Conservation (phyloP, 2,888 invertebrate species). For the Tinea semifulvella region DNA sequence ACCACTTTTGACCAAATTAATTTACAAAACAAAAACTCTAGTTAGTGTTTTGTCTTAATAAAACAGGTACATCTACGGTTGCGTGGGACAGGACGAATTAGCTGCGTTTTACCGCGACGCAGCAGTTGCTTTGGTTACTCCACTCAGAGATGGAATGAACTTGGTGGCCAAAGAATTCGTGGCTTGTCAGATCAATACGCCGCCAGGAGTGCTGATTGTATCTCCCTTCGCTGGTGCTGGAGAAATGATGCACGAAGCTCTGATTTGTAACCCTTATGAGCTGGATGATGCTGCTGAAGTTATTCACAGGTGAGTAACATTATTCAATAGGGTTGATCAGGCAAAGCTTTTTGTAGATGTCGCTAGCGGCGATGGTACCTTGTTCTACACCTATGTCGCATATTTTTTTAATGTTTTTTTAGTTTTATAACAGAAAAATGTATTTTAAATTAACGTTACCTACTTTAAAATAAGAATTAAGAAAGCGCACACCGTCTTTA, state of each 20-base stretch:
- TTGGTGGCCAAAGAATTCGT: conserved; percentile 93
- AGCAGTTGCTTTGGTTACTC: conserved; percentile 87
- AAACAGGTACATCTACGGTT: conserved; percentile 82
- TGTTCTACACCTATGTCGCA: too few relatives aligned
- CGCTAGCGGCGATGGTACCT: too few relatives aligned
- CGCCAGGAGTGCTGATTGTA: conserved; percentile 86
- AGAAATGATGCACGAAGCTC: conserved; percentile 93
- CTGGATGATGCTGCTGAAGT: conserved; percentile 88
- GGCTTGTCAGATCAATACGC: conserved; percentile 87
- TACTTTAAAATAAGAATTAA: too few relatives aligned
- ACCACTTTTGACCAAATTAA: too few relatives aligned
- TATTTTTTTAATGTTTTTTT: too few relatives aligned
- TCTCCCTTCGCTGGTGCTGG: conserved; percentile 94
- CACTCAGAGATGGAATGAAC: conserved; percentile 90
- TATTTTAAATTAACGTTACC: too few relatives aligned
- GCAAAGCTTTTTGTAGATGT: too few relatives aligned
- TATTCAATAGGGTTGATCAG: too few relatives aligned
- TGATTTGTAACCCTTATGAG: conserved; percentile 90
- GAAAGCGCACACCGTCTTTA: too few relatives aligned
- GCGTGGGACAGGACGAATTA: conserved; percentile 85
- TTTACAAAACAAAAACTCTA: too few relatives aligned
- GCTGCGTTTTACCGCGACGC: conserved; percentile 89
- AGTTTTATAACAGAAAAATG: too few relatives aligned
- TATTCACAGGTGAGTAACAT: conserved; percentile 73
- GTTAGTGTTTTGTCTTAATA: neutral